Base-by-base conservation (phyloP, 1,140 invertebrate species). In the Eciton burchellii region DNA sequence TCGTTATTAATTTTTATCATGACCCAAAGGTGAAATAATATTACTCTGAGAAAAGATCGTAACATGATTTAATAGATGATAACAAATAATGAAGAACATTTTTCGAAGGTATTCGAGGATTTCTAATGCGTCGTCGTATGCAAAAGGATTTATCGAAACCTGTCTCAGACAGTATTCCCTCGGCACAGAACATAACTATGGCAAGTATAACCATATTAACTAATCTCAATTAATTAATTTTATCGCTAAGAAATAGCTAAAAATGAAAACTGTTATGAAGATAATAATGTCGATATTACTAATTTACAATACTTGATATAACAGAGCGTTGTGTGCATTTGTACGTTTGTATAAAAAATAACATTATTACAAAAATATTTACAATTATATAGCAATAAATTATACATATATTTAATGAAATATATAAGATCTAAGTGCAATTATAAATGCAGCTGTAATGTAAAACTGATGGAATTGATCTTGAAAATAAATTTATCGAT, bases 41-140 rank as follows among this genome's bases (percentile, higher is more conserved):
- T 41, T 76, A 66, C 52, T 54, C 24, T 43, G 0, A 77, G 11
- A 19, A 1, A 54, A 35, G 6, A 9, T 26, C 3, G 19, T 56
- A 0, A 66, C 5, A 9, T n/a, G 43, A 63, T 62, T 47, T 47
- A 47, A 60, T 2, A 0, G 8, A 47, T 68, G 3, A 74, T 62
- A 56, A 49, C 26, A 29, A 70, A 14, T 79, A 45, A 79, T 1
- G 1, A 57, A 43, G 14, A 21, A 68, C 0, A 45, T 70, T 79
- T 19, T 56, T 49, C 16, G 21, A 79, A 92, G 91, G 88, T 65
- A 66, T 91, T 11, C 88, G 91, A 70, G 91, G 91, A 49, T 92
- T 91, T 83, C 71, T 92, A 43, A 84, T 87, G 16, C 88, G 91
- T 16, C 85, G 89, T 14, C 86, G 83, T 3, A 54, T 88, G 24